These are phyloP conservation scores for Pseudolaguvia tuberculata DNA, from an alignment of 2,113 vertebrate species.

Conservation along the genomic window DNA sequence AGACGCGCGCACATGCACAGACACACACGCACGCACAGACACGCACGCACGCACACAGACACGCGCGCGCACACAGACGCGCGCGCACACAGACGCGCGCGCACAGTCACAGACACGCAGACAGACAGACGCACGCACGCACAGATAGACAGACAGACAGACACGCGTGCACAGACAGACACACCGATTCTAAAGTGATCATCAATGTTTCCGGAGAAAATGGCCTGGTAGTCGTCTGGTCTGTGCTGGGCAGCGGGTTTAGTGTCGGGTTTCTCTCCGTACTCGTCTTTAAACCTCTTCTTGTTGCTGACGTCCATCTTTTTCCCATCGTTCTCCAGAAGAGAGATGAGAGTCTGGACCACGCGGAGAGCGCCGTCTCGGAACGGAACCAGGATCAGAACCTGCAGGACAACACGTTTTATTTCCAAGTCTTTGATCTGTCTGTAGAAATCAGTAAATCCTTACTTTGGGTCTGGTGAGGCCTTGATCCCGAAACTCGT, in stretches of 20 bases:
- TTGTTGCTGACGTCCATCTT: constrained; percentile 90
- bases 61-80: too few species aligned
- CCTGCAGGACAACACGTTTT: constrained; percentile 64
- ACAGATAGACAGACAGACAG: background rate
- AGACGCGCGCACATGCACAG: too few species aligned
- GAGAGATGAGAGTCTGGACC: constrained; percentile 79
- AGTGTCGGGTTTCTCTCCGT: constrained; percentile 75
- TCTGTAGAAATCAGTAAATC: background rate
- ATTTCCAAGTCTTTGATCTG: background rate
- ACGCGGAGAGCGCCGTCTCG: constrained; percentile 80
- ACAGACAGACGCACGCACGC: background rate
- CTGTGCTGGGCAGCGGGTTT: constrained; percentile 77
- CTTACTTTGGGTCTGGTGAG: constrained; percentile 91
- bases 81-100: background rate
- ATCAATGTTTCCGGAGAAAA: constrained; percentile 92
- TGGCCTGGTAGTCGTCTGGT: constrained; percentile 86
- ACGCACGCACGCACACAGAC: too few species aligned
- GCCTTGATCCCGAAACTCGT: constrained; percentile 86
- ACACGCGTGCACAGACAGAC: background rate
- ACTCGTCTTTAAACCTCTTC: constrained; percentile 91
- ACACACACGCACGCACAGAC: too few species aligned
- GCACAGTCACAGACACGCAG: too few species aligned
- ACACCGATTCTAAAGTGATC: constrained; percentile 95
- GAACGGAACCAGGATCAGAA: constrained; percentile 87
- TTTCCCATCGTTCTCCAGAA: constrained; percentile 79